phyloP scores from a whole-genome alignment of 2,797 vertebrate species.

The Anisognathus igniventris region DNA sequence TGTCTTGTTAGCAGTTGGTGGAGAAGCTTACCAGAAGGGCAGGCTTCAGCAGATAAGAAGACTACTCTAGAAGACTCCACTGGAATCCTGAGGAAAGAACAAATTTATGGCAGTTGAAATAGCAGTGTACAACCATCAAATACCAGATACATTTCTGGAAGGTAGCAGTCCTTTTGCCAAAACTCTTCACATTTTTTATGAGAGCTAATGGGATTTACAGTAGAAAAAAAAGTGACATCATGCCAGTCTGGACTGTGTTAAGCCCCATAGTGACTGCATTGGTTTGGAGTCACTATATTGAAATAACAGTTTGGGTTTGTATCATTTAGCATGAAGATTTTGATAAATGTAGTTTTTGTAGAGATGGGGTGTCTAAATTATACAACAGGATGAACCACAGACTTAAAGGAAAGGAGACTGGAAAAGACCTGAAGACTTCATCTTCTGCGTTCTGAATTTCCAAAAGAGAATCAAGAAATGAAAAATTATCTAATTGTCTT shows the following conservation, averaged over 20 bases:
- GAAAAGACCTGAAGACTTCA: neutral
- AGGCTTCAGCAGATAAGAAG: neutral
- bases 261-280: neutral
- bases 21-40: neutral
- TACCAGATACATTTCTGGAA: neutral
- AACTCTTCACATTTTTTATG: neutral
- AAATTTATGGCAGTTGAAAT: neutral
- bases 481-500: neutral
- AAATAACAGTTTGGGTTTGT: neutral
- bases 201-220: neutral
- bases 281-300: neutral
- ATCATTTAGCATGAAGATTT: neutral
- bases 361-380: neutral
- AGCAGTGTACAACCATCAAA: neutral
- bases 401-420: neutral
- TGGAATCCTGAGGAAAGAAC: neutral
- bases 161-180: neutral
- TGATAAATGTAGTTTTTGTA: neutral
- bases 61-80: neutral
- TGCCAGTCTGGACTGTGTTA: neutral
- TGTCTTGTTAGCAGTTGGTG: neutral
- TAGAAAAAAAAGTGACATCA: neutral
- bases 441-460: neutral
- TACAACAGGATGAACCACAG: neutral
- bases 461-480: neutral